A percentile compares a stretch with the other conserved stretches of the same genome.
Evolutionary conservation across 2,888 invertebrate genomes (phyloP).

Genomic region (Parnassius glacialis): DNA sequence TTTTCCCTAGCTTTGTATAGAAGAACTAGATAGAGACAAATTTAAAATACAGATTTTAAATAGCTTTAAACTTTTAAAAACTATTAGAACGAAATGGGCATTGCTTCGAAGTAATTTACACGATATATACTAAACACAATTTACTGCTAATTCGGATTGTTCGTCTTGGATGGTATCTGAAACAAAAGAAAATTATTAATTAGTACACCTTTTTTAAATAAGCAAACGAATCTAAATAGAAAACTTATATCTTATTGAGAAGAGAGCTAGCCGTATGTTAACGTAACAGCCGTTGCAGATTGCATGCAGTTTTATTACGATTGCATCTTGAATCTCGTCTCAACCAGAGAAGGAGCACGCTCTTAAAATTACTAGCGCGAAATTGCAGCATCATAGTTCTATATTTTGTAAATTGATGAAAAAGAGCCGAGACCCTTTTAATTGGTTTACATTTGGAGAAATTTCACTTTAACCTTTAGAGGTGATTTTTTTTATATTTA

Average conservation of each 20-base stretch:
- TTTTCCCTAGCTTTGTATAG: neutral
- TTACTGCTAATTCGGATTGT: conserved; percentile 2
- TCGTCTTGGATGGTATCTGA: conserved; percentile 10
- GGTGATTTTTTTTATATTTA: too few species aligned
- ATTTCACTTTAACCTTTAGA: too few species aligned
- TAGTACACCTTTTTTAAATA: neutral
- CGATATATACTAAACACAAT: neutral
- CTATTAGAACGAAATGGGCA: neutral
- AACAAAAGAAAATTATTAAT: conserved; percentile 5
- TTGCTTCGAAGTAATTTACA: conserved; percentile 1
- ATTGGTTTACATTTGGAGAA: too few species aligned
- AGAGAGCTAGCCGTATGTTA: too few species aligned
- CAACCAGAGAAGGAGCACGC: too few species aligned
- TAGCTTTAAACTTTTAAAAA: neutral
- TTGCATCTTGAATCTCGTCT: too few species aligned
- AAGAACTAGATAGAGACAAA: neutral
- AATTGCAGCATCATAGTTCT: too few species aligned
- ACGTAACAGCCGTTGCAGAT: too few species aligned
- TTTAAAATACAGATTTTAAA: neutral
- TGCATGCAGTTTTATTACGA: too few species aligned
- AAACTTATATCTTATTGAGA: neutral
- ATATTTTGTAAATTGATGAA: too few species aligned
- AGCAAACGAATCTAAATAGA: neutral
- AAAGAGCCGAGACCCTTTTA: too few species aligned
- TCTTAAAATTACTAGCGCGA: too few species aligned